A percentile compares a stretch with the other conserved stretches of the same genome.
phyloP scores from a whole-genome alignment of 2,888 invertebrate species.

The Agriopis marginaria region DNA sequence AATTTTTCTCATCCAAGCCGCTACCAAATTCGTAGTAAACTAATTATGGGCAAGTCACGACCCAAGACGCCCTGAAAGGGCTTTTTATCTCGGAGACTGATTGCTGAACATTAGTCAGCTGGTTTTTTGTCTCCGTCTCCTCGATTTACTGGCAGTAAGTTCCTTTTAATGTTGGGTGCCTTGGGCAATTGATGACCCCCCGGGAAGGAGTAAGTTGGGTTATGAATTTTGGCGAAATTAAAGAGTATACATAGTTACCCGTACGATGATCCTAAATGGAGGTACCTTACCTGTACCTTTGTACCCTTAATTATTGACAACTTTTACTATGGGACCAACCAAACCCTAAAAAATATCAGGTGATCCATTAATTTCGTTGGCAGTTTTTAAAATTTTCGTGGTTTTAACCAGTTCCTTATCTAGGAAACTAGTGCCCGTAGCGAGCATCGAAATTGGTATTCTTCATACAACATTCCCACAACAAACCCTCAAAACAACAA shows the following conservation, averaged over 20 bases:
- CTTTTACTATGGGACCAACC: too few relatives aligned
- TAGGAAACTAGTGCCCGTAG: not conserved
- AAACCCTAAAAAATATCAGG: too few relatives aligned
- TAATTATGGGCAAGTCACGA: slow-evolving; percentile 47
- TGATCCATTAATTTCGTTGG: too few relatives aligned
- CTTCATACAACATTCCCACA: not conserved
- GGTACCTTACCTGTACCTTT: too few relatives aligned
- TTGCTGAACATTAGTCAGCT: slow-evolving; percentile 70
- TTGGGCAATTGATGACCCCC: slow-evolving; percentile 58
- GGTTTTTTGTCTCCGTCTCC: slow-evolving; percentile 57
- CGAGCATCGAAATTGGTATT: not conserved
- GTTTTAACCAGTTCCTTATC: too few relatives aligned
- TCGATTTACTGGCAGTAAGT: slow-evolving; percentile 60
- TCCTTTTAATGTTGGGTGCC: slow-evolving; percentile 58
- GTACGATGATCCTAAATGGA: too few relatives aligned
- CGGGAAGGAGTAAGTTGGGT: not conserved
- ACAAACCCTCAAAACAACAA: too few relatives aligned
- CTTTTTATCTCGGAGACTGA: slow-evolving; percentile 71
- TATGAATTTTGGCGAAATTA: slow-evolving; percentile 16
- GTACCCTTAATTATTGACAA: too few relatives aligned
- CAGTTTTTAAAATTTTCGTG: not conserved
- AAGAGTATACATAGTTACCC: not conserved
- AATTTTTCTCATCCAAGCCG: slow-evolving; percentile 9
- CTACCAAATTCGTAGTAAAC: slow-evolving; percentile 40
- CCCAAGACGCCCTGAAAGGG: slow-evolving; percentile 41